Evolutionary conservation across 2,797 vertebrate genomes (phyloP).

Genomic region (Ptychadena robeensis): DNA sequence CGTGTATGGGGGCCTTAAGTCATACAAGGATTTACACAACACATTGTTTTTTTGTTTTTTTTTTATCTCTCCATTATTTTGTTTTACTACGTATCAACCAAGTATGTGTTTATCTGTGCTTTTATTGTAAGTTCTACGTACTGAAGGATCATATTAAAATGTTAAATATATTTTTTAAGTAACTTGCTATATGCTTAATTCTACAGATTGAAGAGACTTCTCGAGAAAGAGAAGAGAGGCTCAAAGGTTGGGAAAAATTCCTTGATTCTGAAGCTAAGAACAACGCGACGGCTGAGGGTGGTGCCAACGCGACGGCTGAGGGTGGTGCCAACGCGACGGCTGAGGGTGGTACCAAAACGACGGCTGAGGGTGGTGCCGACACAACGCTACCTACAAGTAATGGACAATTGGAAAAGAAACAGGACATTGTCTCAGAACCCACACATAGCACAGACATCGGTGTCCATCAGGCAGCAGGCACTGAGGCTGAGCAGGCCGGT

Average conservation of each 20-base stretch:
- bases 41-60: no score
- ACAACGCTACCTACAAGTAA: slow-evolving; percentile 63
- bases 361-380: neutral
- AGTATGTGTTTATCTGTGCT: no score
- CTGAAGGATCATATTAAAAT: no score
- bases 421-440: slow-evolving; percentile 52
- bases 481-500: slow-evolving; percentile 64
- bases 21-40: no score
- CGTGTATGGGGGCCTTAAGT: no score
- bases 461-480: slow-evolving; percentile 60
- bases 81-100: no score
- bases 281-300: neutral
- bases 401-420: slow-evolving; percentile 63
- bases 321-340: slow-evolving; percentile 44
- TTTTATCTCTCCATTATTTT: no score
- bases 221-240: slow-evolving; percentile 91
- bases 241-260: slow-evolving; percentile 89
- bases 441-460: slow-evolving; percentile 52
- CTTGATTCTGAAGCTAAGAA: slow-evolving; percentile 71
- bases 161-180: neutral
- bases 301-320: slow-evolving; percentile 41
- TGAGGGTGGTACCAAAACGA: neutral
- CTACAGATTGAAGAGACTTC: slow-evolving; percentile 90
- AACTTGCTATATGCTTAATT: neutral
- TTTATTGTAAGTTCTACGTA: no score